phyloP scores from a whole-genome alignment of 2,113 vertebrate genomes.

The Lontra canadensis region DNA sequence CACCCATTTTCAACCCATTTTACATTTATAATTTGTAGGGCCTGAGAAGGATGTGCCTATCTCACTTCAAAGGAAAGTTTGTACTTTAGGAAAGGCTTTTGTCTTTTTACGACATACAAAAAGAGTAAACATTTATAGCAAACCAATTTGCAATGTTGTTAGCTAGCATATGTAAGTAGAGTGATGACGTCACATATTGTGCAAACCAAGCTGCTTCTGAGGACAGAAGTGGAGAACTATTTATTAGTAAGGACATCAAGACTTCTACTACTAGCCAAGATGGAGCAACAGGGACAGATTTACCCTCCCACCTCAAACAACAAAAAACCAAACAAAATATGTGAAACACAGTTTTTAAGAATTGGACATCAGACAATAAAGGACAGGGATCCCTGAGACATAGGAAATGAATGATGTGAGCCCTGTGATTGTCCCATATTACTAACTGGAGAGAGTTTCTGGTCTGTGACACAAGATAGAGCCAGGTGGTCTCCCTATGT shows the following conservation, averaged over 20 bases:
- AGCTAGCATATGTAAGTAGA: not conserved
- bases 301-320: not conserved
- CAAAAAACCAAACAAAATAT: not conserved
- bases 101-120: not conserved
- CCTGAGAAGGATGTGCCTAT: not conserved
- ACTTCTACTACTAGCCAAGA: not conserved
- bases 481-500: not conserved
- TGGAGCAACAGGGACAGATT: not conserved
- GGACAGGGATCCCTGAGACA: not conserved
- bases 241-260: not conserved
- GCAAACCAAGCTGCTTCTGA: not conserved
- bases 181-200: not conserved
- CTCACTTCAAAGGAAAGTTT: not conserved
- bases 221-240: not conserved
- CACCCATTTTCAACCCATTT: not conserved
- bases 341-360: not conserved
- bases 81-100: not conserved
- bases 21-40: not conserved
- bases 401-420: not conserved
- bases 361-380: not conserved
- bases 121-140: not conserved
- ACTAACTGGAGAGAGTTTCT: not conserved
- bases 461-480: not conserved
- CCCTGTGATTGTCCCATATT: not conserved
- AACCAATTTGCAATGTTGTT: not conserved